phyloP scores from a whole-genome alignment of 2,888 invertebrate genomes.

The Conus canariensis region DNA sequence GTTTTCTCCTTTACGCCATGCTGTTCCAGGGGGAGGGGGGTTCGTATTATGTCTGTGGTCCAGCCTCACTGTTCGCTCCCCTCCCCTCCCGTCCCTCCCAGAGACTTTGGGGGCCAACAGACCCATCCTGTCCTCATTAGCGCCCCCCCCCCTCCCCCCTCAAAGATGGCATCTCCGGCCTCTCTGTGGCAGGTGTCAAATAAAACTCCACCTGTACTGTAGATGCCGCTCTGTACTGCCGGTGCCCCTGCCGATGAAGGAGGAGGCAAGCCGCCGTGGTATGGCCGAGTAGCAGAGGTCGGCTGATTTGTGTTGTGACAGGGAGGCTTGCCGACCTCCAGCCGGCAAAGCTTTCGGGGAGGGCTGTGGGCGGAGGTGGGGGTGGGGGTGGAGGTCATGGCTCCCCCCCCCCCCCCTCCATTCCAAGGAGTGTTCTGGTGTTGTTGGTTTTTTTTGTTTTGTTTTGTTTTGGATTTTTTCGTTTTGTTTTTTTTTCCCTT shows the following conservation, averaged over 20 bases:
- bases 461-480: too few species aligned
- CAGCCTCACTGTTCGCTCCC: too few species aligned
- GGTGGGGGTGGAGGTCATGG: too few species aligned
- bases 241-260: background rate
- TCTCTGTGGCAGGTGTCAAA: slow-evolving; percentile 22
- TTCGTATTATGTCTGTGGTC: too few species aligned
- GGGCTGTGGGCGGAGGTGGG: too few species aligned
- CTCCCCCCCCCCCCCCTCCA: too few species aligned
- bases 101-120: background rate
- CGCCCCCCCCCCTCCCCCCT: background rate
- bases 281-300: background rate
- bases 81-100: too few species aligned
- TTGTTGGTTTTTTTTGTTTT: too few species aligned
- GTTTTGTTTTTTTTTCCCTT: too few species aligned
- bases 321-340: background rate
- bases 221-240: background rate
- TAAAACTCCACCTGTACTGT: slow-evolving; percentile 24
- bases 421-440: too few species aligned
- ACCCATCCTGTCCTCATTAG: background rate
- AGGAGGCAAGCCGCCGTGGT: background rate
- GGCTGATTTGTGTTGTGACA: slow-evolving; percentile 32
- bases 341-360: background rate
- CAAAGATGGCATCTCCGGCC: slow-evolving; percentile 16
- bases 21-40: too few species aligned
- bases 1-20: too few species aligned